phyloP scores from a whole-genome alignment of 64 coral and sea anemone genomes.

The Montipora capricornis region DNA sequence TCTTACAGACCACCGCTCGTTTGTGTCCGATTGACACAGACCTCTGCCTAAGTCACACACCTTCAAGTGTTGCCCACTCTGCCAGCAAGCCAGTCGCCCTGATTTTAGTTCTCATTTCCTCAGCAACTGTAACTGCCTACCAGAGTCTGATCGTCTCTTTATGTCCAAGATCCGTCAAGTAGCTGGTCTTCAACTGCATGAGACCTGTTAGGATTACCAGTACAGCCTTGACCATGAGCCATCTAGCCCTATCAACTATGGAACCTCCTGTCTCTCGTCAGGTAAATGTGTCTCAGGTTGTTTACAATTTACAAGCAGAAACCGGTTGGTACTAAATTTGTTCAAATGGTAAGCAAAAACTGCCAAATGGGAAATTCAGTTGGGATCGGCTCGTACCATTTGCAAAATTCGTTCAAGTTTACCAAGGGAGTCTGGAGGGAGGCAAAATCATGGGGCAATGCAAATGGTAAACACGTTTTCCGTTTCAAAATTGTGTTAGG shows the following conservation, averaged over 20 bases:
- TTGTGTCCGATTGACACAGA: background rate
- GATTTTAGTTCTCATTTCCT: slow-evolving; percentile 25
- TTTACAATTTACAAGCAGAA: too few species aligned
- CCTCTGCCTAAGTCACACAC: background rate
- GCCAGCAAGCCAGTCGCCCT: slow-evolving; percentile 15
- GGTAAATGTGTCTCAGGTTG: slow-evolving; percentile 9
- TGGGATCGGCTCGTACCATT: too few species aligned
- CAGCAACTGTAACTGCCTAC: slow-evolving; percentile 14
- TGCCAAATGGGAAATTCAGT: too few species aligned
- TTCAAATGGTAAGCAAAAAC: too few species aligned
- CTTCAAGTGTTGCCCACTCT: slow-evolving; percentile 17
- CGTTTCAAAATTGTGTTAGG: too few species aligned
- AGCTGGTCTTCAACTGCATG: background rate
- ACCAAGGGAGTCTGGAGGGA: too few species aligned
- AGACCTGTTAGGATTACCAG: background rate
- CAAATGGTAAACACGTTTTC: too few species aligned
- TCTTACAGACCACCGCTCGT: background rate
- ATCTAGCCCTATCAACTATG: background rate
- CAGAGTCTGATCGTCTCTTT: background rate
- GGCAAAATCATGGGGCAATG: too few species aligned
- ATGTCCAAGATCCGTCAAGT: slow-evolving; percentile 14
- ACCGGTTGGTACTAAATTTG: too few species aligned
- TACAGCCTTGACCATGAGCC: background rate
- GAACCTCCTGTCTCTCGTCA: slow-evolving; percentile 1
- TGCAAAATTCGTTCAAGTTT: too few species aligned